Base-by-base conservation (phyloP, 2,888 invertebrate genomes). In the Mystacides longicornis region DNA sequence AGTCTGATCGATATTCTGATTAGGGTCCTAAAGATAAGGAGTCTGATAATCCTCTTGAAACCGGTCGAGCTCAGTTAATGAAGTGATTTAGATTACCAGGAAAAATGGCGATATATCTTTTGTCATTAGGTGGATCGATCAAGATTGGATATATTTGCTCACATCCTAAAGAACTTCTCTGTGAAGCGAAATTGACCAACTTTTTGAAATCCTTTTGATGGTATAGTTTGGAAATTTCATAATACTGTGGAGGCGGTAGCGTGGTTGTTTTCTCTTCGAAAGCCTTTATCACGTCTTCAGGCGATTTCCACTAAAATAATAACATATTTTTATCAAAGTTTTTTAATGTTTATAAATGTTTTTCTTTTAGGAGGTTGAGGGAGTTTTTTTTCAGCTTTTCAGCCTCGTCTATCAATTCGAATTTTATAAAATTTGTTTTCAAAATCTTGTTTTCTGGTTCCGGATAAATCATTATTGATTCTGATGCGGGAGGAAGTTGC, bases 191-290 rank as follows among this genome's bases (percentile, higher is more conserved):
- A 48, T 71, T 63, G 9, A 70, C 56, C 48, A 83, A 68, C 46
- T 71, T 64, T 14, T 77, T 70, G 46, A 77, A 65, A 48, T 69
- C 68, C 37, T 66, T 62, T 63, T 80, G 74, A 49, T 73, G 72
- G n/a, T 68, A 65, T 46, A 84, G 67, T 59, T 76, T 69, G 11
- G 72, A 69, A 5, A 82, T 64, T 69, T 84, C 83, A 64, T 82
- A 82, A 52, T 74, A 67, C 65, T 84, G 84, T 3, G 84, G 83
- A 11, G 79, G 78, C 27, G 79, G 77, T 11, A 83, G 63, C 55
- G 65, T 65, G 20, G 76, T 63, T 55, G 69, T 63, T 37, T 67
- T 64, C 2, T 65, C 60, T 2, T 62, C 60, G 59, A 70, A 69
- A 33, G 67, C 65, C 46, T 65, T 59, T 54, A 78, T 61, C 31